These are phyloP conservation scores for Ceyx margarethae DNA, from an alignment of 2,113 vertebrate genomes.

Conservation along the genomic window DNA sequence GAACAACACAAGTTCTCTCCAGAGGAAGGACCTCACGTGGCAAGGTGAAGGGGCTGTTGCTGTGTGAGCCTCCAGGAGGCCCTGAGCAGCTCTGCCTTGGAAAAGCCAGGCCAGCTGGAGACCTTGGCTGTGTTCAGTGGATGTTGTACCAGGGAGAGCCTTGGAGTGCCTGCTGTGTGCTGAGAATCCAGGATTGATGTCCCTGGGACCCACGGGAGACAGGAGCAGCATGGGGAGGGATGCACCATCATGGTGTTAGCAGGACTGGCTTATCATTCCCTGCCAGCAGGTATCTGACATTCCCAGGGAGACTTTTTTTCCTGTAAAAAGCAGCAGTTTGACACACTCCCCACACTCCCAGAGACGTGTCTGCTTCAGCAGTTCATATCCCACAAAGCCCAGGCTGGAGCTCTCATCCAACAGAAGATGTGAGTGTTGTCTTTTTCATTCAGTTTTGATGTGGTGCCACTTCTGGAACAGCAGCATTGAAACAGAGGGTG, in stretches of 20 bases:
- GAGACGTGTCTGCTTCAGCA: background rate
- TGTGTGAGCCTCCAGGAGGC: background rate
- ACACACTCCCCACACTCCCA: background rate
- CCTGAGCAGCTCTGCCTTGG: background rate
- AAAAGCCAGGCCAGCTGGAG: background rate
- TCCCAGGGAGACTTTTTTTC: background rate
- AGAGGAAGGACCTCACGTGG: background rate
- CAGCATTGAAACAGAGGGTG: background rate
- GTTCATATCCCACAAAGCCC: background rate
- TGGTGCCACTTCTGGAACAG: background rate
- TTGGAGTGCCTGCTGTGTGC: background rate
- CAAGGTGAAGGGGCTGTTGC: background rate
- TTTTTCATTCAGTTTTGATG: background rate
- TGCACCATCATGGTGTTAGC: too few species aligned
- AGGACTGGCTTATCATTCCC: background rate
- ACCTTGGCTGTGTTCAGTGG: background rate
- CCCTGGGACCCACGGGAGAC: accelerated
- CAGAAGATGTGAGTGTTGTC: background rate
- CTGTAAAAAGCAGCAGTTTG: background rate
- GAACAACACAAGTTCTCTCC: background rate
- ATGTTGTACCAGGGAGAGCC: background rate
- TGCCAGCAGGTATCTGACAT: background rate
- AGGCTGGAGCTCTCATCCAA: background rate
- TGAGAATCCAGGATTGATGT: background rate
- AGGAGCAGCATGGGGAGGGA: background rate